A percentile compares a stretch with the other conserved stretches of the same genome.
Evolutionary conservation across 2,888 invertebrate genomes (phyloP).

Genomic region (Agonum fuliginosum): DNA sequence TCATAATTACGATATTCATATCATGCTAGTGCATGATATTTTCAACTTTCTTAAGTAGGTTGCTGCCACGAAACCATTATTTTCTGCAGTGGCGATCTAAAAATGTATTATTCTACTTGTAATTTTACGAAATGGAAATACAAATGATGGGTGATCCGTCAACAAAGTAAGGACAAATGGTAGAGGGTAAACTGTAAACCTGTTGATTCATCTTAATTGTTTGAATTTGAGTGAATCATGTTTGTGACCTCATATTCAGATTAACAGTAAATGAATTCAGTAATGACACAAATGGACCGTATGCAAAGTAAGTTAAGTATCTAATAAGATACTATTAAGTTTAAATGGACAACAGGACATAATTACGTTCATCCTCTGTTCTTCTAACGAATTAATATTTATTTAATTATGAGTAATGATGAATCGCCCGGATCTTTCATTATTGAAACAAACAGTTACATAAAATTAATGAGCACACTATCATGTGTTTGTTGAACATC

Average conservation of each 20-base stretch:
- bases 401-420: constrained; percentile 13
- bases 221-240: neutral
- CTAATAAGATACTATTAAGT: constrained; percentile 33
- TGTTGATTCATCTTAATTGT: neutral
- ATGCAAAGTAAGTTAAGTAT: constrained; percentile 4
- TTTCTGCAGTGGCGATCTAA: no score
- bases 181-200: no score
- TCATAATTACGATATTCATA: no score
- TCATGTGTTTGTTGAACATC: neutral
- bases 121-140: no score
- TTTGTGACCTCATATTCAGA: no score
- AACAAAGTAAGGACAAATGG: no score
- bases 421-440: constrained; percentile 39
- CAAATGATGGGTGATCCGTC: no score
- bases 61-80: no score
- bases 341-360: constrained; percentile 15
- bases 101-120: no score
- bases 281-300: neutral
- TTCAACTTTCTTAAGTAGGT: no score
- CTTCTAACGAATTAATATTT: constrained; percentile 40
- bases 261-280: neutral
- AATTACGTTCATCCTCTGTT: constrained; percentile 45
- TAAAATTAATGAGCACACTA: neutral
- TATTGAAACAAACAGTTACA: neutral
- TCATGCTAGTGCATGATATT: no score